A percentile compares a stretch with the other conserved stretches of the same genome.
Conservation (phyloP, 2,797 vertebrate genomes). For the Taeniopygia guttata region DNA sequence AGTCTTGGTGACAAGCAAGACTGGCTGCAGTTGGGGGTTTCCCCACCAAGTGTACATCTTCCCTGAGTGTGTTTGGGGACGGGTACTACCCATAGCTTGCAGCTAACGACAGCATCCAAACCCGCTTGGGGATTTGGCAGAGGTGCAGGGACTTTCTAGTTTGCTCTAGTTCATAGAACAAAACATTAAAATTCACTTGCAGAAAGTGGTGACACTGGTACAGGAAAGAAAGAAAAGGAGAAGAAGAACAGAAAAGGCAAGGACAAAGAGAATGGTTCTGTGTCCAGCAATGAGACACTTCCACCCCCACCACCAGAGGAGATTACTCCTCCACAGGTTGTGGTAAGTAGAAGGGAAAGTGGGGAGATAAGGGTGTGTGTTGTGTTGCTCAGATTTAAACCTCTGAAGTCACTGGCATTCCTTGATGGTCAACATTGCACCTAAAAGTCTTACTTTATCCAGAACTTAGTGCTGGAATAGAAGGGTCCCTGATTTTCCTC, state of each 20-base stretch:
- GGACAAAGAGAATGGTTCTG: conserved; percentile 96
- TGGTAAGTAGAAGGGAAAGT: conserved; percentile 75
- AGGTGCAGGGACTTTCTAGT: neutral
- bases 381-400: neutral
- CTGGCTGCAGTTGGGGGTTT: neutral
- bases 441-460: neutral
- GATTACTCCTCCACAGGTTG: conserved; percentile 86
- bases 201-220: conserved; percentile 89
- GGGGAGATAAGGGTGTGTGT: neutral
- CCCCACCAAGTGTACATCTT: neutral
- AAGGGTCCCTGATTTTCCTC: neutral
- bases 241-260: conserved; percentile 96
- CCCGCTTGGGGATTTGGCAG: neutral
- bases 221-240: conserved; percentile 96
- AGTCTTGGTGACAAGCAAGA: neutral
- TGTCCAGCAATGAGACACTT: conserved; percentile 81
- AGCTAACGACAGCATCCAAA: neutral
- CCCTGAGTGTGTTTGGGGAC: neutral
- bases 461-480: neutral
- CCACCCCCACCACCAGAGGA: conserved; percentile 83
- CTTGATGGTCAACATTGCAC: neutral
- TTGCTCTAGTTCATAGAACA: neutral
- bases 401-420: neutral
- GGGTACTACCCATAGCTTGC: neutral
- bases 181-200: neutral